Conservation (phyloP, 2,113 vertebrate species). For the Elaphurus davidianus region DNA sequence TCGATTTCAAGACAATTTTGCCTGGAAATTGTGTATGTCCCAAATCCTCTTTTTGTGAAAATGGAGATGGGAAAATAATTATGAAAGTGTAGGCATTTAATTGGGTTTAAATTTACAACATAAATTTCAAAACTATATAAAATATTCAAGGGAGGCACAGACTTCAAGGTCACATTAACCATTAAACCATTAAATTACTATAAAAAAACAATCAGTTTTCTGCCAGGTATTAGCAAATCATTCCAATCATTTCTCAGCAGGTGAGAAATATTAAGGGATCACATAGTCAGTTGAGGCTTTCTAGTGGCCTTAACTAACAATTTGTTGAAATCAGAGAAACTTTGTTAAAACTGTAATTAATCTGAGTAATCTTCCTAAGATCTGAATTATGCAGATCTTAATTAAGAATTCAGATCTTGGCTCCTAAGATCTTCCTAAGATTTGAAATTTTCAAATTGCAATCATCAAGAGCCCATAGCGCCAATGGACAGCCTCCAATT, state of each 20-base stretch:
- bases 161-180: slow-evolving; percentile 14
- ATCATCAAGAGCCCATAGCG: neutral
- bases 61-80: slow-evolving; percentile 29
- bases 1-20: neutral
- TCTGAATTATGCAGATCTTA: neutral
- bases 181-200: slow-evolving; percentile 12
- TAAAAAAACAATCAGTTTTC: slow-evolving; percentile 10
- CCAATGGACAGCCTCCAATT: neutral
- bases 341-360: slow-evolving; percentile 56
- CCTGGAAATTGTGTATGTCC: neutral
- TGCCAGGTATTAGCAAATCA: neutral
- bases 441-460: slow-evolving; percentile 42
- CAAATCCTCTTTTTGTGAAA: slow-evolving; percentile 27
- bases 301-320: slow-evolving; percentile 8
- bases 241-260: neutral
- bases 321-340: slow-evolving; percentile 35
- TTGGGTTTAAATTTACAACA: neutral
- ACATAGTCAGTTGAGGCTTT: neutral
- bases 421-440: slow-evolving; percentile 16
- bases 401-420: neutral
- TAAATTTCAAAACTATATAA: slow-evolving; percentile 7
- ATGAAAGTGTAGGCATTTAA: neutral
- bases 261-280: neutral
- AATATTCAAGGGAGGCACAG: neutral
- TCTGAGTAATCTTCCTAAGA: slow-evolving; percentile 34